Percentiles rank a stretch among this genome's conserved stretches.
Conservation (phyloP, 2,888 invertebrate species). For the Lysandra bellargus region DNA sequence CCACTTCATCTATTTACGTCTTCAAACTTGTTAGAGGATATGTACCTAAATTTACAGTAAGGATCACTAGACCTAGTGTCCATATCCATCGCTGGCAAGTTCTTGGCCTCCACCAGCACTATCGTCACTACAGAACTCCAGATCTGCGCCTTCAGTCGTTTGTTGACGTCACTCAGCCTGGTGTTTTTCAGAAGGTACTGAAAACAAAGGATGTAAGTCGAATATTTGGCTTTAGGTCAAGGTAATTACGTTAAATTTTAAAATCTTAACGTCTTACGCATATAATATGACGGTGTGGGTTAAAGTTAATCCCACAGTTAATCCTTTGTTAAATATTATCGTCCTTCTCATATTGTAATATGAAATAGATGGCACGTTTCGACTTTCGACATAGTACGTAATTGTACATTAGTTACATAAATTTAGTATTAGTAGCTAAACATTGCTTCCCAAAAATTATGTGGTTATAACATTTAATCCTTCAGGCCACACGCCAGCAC, state of each 20-base stretch:
- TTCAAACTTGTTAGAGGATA: constrained; percentile 34
- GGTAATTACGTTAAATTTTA: neutral
- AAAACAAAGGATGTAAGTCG: constrained; percentile 47
- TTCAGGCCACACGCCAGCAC: too few species aligned
- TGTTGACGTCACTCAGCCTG: constrained; percentile 89
- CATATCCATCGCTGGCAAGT: constrained; percentile 92
- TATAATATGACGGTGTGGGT: too few species aligned
- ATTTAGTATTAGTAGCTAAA: too few species aligned
- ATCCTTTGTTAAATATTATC: too few species aligned
- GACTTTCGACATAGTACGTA: too few species aligned
- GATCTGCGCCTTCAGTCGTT: constrained; percentile 94
- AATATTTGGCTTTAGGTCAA: neutral
- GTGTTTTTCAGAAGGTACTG: constrained; percentile 91
- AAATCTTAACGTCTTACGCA: neutral
- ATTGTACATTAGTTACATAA: too few species aligned
- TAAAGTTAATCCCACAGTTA: too few species aligned
- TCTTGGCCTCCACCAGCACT: constrained; percentile 96
- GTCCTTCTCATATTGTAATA: too few species aligned
- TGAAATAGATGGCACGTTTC: too few species aligned
- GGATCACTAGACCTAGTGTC: constrained; percentile 95
- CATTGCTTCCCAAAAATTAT: too few species aligned
- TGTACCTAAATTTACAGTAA: constrained; percentile 96
- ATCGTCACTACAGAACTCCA: constrained; percentile 99
- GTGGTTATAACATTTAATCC: too few species aligned
- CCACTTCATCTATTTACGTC: too few species aligned